Evolutionary conservation across 2,888 invertebrate genomes (phyloP), one percentile per base, ranked within the genome.

Genomic region (Macrosoma leucophasiata): DNA sequence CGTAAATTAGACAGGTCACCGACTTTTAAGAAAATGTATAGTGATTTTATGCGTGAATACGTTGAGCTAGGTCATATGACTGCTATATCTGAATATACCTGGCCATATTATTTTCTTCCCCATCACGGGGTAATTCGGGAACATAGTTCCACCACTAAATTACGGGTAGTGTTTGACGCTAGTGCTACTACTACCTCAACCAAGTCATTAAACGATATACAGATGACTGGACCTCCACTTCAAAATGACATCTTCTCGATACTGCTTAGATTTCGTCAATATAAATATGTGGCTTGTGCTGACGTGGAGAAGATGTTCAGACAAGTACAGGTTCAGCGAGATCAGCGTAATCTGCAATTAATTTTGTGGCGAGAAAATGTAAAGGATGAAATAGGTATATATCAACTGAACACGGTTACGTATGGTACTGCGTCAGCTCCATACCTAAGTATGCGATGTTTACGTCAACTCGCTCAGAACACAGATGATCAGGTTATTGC

Each of bases 111-210:
- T 32, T 59, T 46, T 25, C 28, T 58, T 4, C 55, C 52, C 2
- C 62, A 63, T 40, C 58, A 58, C 25, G 41, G 43, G 2, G 51
- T 63, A 2, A 14, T 52, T 1, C n/a, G n/a, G n/a, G n/a, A n/a
- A n/a, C n/a, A n/a, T 10, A 52, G 52, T 33, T 18, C 41, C 2
- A 58, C 58, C 1, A 59, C 56, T 2, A 57, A 55, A 14, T 22
- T 58, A 1, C 31, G 58, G 9, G 57, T 61, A 0, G 60, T 64
- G 0, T 58, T 59, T 41, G 54, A 62, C 24, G 56, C 46, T 8
- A 55, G 57, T 3, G 19, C 41, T 41, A 2, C 28, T 30, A 11
- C 18, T n/a, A n/a, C n/a, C n/a, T n/a, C n/a, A n/a, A 2, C 48
- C 50, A 13, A 28, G 11, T 42, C 39, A 9, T 25, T 39, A 14